phyloP scores from a whole-genome alignment of 2,113 vertebrate species.

The Hyperopisus bebe region DNA sequence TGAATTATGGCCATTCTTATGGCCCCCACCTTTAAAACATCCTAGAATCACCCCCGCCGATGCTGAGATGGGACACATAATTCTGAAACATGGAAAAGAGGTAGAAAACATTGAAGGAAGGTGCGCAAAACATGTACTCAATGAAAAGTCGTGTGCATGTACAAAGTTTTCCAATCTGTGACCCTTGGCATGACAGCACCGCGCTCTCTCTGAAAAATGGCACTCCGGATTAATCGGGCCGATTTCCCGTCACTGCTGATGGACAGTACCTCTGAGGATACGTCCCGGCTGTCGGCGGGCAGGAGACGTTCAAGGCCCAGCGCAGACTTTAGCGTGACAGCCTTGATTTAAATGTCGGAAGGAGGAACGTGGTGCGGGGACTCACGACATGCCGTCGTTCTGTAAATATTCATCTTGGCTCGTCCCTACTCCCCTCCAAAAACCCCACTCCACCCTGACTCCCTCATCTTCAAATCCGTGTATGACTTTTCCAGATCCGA shows the following conservation, averaged over 20 bases:
- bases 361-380: not conserved
- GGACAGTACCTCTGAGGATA: not conserved
- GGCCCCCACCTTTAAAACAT: not conserved
- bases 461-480: not conserved
- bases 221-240: not conserved
- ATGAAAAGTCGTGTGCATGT: not conserved
- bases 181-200: not conserved
- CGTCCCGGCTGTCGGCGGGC: not conserved
- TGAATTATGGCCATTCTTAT: not conserved
- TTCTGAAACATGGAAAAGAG: not conserved
- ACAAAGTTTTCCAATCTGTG: not conserved
- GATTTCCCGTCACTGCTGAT: not conserved
- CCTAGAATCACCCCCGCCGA: not conserved
- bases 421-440: not conserved
- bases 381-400: not conserved
- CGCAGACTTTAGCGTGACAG: not conserved
- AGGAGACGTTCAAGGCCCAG: not conserved
- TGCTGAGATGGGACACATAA: not conserved
- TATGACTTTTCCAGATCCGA: not conserved
- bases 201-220: not conserved
- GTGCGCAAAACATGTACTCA: not conserved
- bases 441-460: not conserved
- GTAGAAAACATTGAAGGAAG: not conserved
- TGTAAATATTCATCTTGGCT: constrained; percentile 20
- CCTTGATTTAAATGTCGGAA: constrained; percentile 3